Evolutionary conservation across 37 sponge, comb jelly and placozoan genomes (phyloP), one percentile per base, ranked within the genome.

Genomic region (Agelas oroides): DNA sequence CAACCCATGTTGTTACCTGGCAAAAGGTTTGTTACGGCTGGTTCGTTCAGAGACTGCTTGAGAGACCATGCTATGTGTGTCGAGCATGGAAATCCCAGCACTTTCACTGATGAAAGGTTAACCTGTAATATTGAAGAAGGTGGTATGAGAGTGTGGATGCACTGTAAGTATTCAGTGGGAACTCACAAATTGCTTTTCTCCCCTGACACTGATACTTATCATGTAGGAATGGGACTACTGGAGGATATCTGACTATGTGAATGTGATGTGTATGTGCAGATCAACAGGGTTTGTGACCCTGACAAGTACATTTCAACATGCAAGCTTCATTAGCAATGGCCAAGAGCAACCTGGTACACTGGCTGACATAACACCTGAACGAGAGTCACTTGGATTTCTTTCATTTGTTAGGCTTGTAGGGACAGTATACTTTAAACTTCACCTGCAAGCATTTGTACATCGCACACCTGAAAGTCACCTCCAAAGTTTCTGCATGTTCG

Each of bases 171-270:
- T 20, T 59, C 59, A n/a, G 25, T 34, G 33, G 73, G 40, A 58
- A 83, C 57, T 2, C 53, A 14, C 1, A 59, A 59, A 24, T 18
- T 83, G 5, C 35, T 83, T n/a, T 83, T 19, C 52, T 83, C 83
- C 0, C 82, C 82, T 56, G 82, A 81, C 53, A 81, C 82, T 21
- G 83, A 83, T 59, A 40, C 72, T 6, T 83, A 83, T 34, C 53
- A 70, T 36, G 72, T 83, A 38, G 83, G 83, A 59, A 61, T 83
- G 28, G 23, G 30, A 31, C 5, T 54, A 53, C 14, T 81, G 38
- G 5, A 36, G 2, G n/a, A n/a, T n/a, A n/a, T n/a, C n/a, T n/a
- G n/a, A n/a, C n/a, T n/a, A n/a, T 70, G 19, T 62, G 56, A 32
- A 46, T 35, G 5, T 24, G 65, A 12, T 80, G 24, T 27, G 33